phyloP scores from a whole-genome alignment of 2,888 invertebrate genomes.

The Pinctada fucata region DNA sequence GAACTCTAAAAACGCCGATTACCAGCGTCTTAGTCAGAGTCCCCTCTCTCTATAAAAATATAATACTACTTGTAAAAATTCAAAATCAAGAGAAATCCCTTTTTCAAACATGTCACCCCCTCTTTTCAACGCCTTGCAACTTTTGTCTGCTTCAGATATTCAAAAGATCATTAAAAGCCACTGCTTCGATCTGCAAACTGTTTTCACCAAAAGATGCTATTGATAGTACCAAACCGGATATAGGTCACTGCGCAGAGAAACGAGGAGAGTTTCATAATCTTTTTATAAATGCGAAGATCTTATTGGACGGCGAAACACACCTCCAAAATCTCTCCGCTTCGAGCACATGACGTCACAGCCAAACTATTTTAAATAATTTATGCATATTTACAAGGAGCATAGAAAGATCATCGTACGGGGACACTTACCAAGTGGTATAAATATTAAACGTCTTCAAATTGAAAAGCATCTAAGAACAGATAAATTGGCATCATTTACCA shows the following conservation, averaged over 20 bases:
- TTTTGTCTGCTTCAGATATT: neutral
- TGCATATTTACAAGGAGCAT: neutral
- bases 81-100: neutral
- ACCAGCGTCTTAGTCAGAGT: neutral
- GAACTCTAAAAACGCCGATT: neutral
- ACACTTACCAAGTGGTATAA: too few species aligned
- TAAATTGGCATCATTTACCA: too few species aligned
- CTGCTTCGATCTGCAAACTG: neutral
- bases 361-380: neutral
- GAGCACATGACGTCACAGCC: neutral
- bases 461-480: too few species aligned
- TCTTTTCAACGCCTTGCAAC: neutral
- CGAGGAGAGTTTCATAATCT: neutral
- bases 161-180: neutral
- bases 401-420: constrained; percentile 1
- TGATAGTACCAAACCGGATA: neutral
- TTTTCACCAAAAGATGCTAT: neutral
- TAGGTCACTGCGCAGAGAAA: neutral
- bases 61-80: neutral
- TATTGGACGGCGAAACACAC: neutral
- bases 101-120: neutral
- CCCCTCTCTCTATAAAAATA: neutral
- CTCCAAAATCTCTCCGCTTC: neutral
- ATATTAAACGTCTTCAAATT: too few species aligned
- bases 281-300: neutral